Conservation (phyloP, 2,888 invertebrate genomes). For the Platycheirus albimanus region DNA sequence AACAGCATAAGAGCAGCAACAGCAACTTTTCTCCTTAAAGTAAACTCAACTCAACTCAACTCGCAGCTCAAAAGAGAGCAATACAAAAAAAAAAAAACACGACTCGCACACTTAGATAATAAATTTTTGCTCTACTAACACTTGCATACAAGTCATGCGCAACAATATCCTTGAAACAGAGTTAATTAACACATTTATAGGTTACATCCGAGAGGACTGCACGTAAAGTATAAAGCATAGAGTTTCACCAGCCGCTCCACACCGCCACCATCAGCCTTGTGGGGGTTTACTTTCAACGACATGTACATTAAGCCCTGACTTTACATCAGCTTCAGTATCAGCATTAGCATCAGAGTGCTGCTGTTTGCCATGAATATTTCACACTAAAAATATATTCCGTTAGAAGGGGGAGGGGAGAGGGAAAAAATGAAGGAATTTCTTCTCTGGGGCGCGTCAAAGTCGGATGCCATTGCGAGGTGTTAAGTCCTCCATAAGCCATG, state of each 20-base stretch:
- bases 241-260: constrained; percentile 28
- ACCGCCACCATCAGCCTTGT: constrained; percentile 11
- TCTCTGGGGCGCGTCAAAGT: constrained; percentile 64
- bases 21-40: constrained; percentile 46
- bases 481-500: constrained; percentile 68
- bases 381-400: constrained; percentile 38
- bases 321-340: constrained; percentile 41
- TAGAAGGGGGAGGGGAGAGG: not conserved
- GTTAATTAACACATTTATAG: constrained; percentile 73
- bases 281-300: not conserved
- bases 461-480: constrained; percentile 68
- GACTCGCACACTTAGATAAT: not conserved
- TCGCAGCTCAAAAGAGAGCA: constrained; percentile 36
- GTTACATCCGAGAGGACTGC: constrained; percentile 63
- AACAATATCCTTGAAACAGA: constrained; percentile 62
- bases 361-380: constrained; percentile 66
- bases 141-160: constrained; percentile 59
- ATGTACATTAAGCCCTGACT: constrained; percentile 16
- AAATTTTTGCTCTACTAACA: not conserved
- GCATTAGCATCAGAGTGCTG: constrained; percentile 1
- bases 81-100: constrained; percentile 17
- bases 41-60: no score
- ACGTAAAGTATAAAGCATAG: constrained; percentile 37
- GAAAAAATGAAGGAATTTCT: constrained; percentile 38
- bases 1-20: not conserved